Conservation (phyloP, 2,797 vertebrate species). For the Coluber constrictor region DNA sequence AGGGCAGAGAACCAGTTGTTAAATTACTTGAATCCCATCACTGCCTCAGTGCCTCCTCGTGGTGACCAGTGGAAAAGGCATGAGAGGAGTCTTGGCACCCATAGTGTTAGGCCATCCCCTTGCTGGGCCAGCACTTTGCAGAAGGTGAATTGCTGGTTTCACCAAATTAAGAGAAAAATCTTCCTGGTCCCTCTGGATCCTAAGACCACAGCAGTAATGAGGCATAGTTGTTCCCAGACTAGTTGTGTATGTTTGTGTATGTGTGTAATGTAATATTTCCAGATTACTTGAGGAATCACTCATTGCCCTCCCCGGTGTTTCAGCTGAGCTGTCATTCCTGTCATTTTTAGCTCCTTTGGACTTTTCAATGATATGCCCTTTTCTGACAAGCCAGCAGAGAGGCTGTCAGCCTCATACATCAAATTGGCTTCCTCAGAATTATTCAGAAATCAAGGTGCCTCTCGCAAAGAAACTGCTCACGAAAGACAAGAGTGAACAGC, state of each 20-base stretch:
- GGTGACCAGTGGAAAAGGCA: not conserved
- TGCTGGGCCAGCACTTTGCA: no score
- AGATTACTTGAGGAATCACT: not conserved
- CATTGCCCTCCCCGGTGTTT: not conserved
- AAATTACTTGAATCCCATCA: no score
- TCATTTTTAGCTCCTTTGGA: slow-evolving; percentile 15
- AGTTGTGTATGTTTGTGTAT: not conserved
- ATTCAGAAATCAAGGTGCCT: slow-evolving; percentile 23
- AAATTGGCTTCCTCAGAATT: slow-evolving; percentile 23
- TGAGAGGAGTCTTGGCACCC: not conserved
- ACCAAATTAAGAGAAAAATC: no score
- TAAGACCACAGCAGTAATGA: not conserved
- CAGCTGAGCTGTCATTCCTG: slow-evolving; percentile 10
- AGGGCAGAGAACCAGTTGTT: no score
- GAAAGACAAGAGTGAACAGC: slow-evolving; percentile 4
- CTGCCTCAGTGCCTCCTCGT: not conserved
- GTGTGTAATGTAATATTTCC: not conserved
- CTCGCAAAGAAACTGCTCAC: slow-evolving; percentile 18
- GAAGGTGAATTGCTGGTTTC: not conserved
- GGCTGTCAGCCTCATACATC: slow-evolving; percentile 13
- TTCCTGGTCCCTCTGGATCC: not conserved
- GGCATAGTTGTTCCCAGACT: not conserved
- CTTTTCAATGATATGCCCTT: not conserved
- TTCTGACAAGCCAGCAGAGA: not conserved
- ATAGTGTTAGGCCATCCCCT: not conserved